Conservation (phyloP, 2,888 invertebrate species). For the Camponotus fellah region DNA sequence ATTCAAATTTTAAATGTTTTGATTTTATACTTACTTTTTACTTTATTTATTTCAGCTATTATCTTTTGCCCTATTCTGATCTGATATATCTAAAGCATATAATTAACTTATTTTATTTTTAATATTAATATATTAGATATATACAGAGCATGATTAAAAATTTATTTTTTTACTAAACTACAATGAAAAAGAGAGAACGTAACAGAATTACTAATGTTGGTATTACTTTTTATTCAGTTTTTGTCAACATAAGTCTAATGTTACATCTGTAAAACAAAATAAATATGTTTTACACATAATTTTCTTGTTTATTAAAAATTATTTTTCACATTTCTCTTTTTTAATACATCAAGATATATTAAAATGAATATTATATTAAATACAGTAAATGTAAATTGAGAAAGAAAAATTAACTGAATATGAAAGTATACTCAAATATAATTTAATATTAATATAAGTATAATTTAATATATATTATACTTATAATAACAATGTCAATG, state of each 20-base stretch:
- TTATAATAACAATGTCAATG: neutral
- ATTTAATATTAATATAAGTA: neutral
- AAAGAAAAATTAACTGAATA: neutral
- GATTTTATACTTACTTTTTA: no score
- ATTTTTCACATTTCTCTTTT: neutral
- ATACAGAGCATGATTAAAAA: neutral
- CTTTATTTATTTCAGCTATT: no score
- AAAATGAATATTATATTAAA: neutral
- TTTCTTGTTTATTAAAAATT: neutral
- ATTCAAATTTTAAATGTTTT: no score
- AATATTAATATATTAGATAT: neutral
- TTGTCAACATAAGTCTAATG: neutral
- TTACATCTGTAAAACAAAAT: neutral
- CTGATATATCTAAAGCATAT: neutral
- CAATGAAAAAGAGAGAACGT: neutral
- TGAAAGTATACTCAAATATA: neutral
- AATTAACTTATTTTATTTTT: neutral
- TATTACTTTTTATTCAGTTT: neutral
- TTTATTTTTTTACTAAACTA: neutral
- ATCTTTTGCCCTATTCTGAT: neutral
- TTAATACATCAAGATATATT: neutral
- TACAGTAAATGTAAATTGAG: neutral
- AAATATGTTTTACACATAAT: neutral
- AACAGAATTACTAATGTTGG: neutral
- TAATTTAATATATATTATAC: neutral